Base-by-base conservation (phyloP, 1,140 invertebrate species). In the Heterodera carotae region DNA sequence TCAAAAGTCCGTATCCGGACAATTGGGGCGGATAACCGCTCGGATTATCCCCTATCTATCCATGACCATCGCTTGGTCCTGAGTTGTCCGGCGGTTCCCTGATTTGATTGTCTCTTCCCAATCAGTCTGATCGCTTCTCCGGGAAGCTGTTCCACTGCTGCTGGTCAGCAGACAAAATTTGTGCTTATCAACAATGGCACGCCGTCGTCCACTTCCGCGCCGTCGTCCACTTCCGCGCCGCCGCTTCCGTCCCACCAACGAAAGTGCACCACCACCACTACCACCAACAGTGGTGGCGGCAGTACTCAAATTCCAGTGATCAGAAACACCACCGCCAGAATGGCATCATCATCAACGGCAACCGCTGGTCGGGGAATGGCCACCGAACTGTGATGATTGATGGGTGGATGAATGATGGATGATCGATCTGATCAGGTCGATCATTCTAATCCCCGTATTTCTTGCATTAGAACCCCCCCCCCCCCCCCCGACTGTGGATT, bases 271-370 rank as follows among this genome's bases (percentile, higher is more conserved):
- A n/a, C n/a, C n/a, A n/a, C n/a, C n/a, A n/a, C n/a, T n/a, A n/a
- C n/a, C n/a, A n/a, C n/a, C n/a, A n/a, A n/a, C n/a, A n/a, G n/a
- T n/a, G n/a, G n/a, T n/a, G n/a, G n/a, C n/a, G n/a, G n/a, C n/a
- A n/a, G n/a, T n/a, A n/a, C n/a, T n/a, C 62, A 66, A 22, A 66
- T 66, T 29, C 62, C 62, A 27, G 62, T 66, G 62, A 66, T 66
- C 62, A 10, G 62, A 27, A 29, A 25, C 48, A 22, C 60, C 8
- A 62, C n/a, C 60, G 29, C 4, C 36, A 39, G 36, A 39, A 39
- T 39, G 36, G 62, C 62, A 66, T 12, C n/a, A n/a, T n/a, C n/a
- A n/a, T n/a, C n/a, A n/a, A n/a, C 25, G 62, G 62, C 7, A 10
- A 10, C 4, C 36, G 10, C 48, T 22, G 48, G 22, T 22, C 48